Evolutionary conservation across 2,797 vertebrate genomes (phyloP).

Genomic region (Rhynchonycteris naso): DNA sequence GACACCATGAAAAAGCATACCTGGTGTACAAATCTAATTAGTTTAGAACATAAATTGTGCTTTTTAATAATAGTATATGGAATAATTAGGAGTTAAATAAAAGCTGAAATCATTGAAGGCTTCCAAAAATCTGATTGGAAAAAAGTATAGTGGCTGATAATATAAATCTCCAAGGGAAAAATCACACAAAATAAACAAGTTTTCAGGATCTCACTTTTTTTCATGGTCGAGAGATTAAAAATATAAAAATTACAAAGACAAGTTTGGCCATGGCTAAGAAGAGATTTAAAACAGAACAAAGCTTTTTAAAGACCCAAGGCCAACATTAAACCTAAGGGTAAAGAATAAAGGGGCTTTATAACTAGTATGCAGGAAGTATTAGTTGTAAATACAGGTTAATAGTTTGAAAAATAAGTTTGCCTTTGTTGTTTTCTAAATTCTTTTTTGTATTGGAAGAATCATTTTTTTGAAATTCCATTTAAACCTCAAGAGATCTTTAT

Average conservation of each 20-base stretch:
- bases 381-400: conserved; percentile 12
- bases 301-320: not conserved
- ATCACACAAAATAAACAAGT: conserved; percentile 49
- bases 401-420: conserved; percentile 53
- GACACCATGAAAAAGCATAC: not conserved
- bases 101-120: not conserved
- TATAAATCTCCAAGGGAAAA: conserved; percentile 52
- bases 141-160: not conserved
- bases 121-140: conserved; percentile 45
- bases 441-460: conserved; percentile 43
- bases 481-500: conserved; percentile 66
- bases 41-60: conserved; percentile 50
- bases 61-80: conserved; percentile 34
- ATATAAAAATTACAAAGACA: conserved; percentile 44
- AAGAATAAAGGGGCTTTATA: not conserved
- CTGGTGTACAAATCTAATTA: not conserved
- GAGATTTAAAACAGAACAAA: conserved; percentile 40
- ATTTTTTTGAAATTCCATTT: conserved; percentile 61
- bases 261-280: not conserved
- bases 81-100: conserved; percentile 45
- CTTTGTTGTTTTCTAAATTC: conserved; percentile 62
- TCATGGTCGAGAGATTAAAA: conserved; percentile 49
- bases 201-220: conserved; percentile 29
- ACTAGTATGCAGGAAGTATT: not conserved
- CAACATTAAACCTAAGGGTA: not conserved